Base-by-base conservation (phyloP, 1,140 invertebrate genomes). In the Nebria ingens region DNA sequence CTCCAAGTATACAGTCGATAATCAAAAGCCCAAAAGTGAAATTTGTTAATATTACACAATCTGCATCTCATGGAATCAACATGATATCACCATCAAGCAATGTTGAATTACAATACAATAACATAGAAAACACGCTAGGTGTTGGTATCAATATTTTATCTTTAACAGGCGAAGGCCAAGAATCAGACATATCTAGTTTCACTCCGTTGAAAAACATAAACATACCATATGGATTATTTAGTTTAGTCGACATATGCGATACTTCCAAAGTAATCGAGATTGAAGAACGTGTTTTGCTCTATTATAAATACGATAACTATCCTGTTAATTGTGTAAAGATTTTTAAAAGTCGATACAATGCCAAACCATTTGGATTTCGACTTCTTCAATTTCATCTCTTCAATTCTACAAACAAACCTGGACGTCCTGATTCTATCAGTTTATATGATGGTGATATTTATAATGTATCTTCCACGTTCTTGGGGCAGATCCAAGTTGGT, bases 301-400 rank as follows among this genome's bases (percentile, higher is more conserved):
- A 97, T 69, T 98, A 96, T 70, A 98, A 97, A 69, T 99, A 99
- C 62, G 92, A 97, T 60, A 96, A 96, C 63, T 84, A 86, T 71
- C 88, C 93, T 0, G 87, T 97, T 0, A 97, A 97, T 69, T 99
- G 97, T 70, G 90, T 99, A 0, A 99, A 99, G 73, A 94, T 98
- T 61, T 97, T 99, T 63, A 86, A 85, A 38, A 92, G 87, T 60
- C 79, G 82, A 38, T 88, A 84, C 57, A 76, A 85, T 63, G 81
- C 88, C 0, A 94, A 94, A 68, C 87, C 87, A 4, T 83, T 95
- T 65, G 92, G 91, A 17, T 91, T 96, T 63, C 79, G 91, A 53
- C 74, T 98, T 19, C 75, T 98, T 11, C 94, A 98, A 65, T 89
- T 95, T 57, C 96, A 97, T 75, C 72, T 98, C 11, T 96, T 91